These are phyloP conservation scores for Diprion similis DNA, from an alignment of 1,140 invertebrate species.

Conservation along the genomic window DNA sequence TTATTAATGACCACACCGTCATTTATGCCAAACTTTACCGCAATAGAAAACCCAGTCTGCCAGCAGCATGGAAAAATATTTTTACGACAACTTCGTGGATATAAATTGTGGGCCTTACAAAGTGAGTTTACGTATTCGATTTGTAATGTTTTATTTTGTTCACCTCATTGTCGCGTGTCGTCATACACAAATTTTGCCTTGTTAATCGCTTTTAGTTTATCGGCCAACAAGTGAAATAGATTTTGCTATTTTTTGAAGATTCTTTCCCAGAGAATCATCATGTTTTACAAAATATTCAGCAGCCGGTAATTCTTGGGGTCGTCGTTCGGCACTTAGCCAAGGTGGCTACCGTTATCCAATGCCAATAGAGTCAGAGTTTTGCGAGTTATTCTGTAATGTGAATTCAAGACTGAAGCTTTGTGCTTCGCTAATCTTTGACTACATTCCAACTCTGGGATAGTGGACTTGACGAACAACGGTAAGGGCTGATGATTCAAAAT, in stretches of 20 bases:
- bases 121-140: constrained; percentile 60
- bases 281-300: not conserved
- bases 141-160: no score
- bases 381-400: not conserved
- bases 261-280: no score
- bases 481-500: constrained; percentile 32
- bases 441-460: not conserved
- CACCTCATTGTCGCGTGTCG: not conserved
- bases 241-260: no score
- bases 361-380: not conserved
- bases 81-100: constrained; percentile 68
- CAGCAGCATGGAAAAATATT: constrained; percentile 72
- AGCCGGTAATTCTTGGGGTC: not conserved
- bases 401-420: constrained; percentile 2
- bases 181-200: constrained; percentile 7
- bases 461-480: not conserved
- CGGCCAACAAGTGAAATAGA: no score
- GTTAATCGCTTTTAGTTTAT: no score
- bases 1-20: constrained; percentile 65
- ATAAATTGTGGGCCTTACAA: constrained; percentile 74
- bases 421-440: not conserved
- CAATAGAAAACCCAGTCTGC: constrained; percentile 68
- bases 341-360: not conserved
- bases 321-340: not conserved
- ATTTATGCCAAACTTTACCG: constrained; percentile 71